Evolutionary conservation across 2,888 invertebrate genomes (phyloP).

Genomic region (Patella caerulea): DNA sequence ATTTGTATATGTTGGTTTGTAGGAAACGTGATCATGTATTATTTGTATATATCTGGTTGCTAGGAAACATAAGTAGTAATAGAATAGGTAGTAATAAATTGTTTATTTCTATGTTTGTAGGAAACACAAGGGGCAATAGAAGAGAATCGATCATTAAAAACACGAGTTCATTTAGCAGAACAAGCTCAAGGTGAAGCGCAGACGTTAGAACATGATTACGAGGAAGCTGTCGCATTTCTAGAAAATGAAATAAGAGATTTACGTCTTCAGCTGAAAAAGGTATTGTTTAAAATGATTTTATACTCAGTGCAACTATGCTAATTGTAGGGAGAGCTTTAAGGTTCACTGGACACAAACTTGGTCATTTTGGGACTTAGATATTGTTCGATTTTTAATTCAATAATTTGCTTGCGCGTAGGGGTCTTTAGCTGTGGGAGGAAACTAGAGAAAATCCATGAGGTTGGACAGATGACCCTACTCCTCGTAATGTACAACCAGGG

Average conservation of each 20-base stretch:
- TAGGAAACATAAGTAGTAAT: not conserved
- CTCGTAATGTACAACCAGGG: no score
- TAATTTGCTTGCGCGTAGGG: no score
- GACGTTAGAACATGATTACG: constrained; percentile 68
- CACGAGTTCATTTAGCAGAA: constrained; percentile 65
- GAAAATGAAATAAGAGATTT: constrained; percentile 65
- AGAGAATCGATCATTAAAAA: constrained; percentile 58
- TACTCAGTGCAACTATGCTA: no score
- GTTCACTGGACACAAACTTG: no score
- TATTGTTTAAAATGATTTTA: constrained; percentile 15
- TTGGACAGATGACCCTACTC: no score
- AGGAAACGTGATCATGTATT: not conserved
- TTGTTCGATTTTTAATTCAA: no score
- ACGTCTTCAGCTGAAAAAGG: constrained; percentile 47
- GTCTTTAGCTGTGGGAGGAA: no score
- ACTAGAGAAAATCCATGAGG: no score
- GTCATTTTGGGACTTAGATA: no score
- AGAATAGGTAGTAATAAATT: no score
- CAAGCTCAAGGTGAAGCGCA: constrained; percentile 67
- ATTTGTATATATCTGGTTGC: not conserved
- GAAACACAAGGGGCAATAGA: constrained; percentile 64
- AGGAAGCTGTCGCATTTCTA: constrained; percentile 65
- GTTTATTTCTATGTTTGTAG: constrained; percentile 37
- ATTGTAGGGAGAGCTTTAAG: no score
- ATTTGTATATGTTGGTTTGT: not conserved